phyloP scores from a whole-genome alignment of 2,797 vertebrate genomes.

The Enteromius radiatus region DNA sequence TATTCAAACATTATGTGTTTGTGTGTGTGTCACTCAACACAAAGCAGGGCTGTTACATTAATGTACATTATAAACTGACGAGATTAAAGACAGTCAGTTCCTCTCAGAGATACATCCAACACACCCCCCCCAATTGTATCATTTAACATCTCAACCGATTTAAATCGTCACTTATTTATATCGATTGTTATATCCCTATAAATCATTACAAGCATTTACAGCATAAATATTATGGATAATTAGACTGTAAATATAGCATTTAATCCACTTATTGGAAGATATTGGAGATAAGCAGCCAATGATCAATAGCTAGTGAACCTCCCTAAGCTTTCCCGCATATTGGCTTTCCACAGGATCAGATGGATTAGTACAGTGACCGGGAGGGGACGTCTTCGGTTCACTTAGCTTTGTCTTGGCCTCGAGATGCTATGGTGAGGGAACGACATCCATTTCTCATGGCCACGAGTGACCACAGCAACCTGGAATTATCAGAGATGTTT shows the following conservation, averaged over 20 bases:
- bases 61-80: neutral
- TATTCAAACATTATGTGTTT: neutral
- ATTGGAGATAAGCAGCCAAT: conserved; percentile 56
- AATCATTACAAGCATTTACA: conserved; percentile 15
- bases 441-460: too few relatives aligned
- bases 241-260: conserved; percentile 44
- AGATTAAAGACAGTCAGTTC: neutral
- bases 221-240: conserved; percentile 36
- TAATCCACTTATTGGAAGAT: conserved; percentile 53
- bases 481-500: too few relatives aligned
- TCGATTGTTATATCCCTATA: too few relatives aligned
- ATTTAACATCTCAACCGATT: too few relatives aligned
- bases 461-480: too few relatives aligned
- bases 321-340: conserved; percentile 44
- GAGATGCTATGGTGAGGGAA: too few relatives aligned
- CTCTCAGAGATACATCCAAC: neutral
- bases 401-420: too few relatives aligned
- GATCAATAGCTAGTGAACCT: conserved; percentile 53
- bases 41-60: neutral
- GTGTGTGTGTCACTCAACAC: neutral
- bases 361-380: too few relatives aligned
- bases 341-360: conserved; percentile 46
- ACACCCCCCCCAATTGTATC: neutral
- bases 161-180: too few relatives aligned
- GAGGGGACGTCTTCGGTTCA: too few relatives aligned